These are phyloP conservation scores for Oxyteleia sp. DNA, from an alignment of 2,888 invertebrate genomes.

Conservation along the genomic window DNA sequence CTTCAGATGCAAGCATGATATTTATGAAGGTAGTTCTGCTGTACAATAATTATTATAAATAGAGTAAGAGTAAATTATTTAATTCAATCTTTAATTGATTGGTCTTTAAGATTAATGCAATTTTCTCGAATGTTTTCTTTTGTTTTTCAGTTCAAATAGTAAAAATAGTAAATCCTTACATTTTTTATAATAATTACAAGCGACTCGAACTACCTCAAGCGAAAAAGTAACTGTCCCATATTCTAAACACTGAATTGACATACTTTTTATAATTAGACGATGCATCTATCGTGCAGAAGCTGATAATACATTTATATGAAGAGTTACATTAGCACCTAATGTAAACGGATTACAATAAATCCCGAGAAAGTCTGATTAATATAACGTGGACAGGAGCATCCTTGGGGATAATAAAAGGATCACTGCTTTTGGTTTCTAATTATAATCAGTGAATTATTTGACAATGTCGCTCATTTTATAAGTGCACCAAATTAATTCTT, in stretches of 20 bases:
- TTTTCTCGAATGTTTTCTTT: too few relatives aligned
- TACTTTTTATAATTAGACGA: conserved; percentile 23
- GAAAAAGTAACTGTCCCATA: conserved; percentile 1
- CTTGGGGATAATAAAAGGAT: conserved; percentile 2
- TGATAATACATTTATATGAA: conserved; percentile 20
- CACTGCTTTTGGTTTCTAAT: conserved; percentile 1
- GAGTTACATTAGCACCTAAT: conserved; percentile 7
- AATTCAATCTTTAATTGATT: too few relatives aligned
- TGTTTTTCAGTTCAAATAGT: too few relatives aligned
- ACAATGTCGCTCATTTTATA: background rate
- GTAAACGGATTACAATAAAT: background rate
- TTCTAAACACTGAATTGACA: conserved; percentile 19
- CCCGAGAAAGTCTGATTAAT: conserved; percentile 39
- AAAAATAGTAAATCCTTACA: too few relatives aligned
- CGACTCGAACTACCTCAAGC: too few relatives aligned
- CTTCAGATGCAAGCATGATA: background rate
- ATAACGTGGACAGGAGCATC: background rate
- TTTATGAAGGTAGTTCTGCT: too few relatives aligned
- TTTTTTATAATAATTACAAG: too few relatives aligned
- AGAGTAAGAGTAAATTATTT: too few relatives aligned
- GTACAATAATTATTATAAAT: too few relatives aligned
- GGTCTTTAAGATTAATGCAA: too few relatives aligned
- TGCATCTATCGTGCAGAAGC: conserved; percentile 27
- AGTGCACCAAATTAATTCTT: background rate
- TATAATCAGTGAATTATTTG: background rate